phyloP scores from a whole-genome alignment of 2,888 invertebrate species.

The Nomada hirtipes region DNA sequence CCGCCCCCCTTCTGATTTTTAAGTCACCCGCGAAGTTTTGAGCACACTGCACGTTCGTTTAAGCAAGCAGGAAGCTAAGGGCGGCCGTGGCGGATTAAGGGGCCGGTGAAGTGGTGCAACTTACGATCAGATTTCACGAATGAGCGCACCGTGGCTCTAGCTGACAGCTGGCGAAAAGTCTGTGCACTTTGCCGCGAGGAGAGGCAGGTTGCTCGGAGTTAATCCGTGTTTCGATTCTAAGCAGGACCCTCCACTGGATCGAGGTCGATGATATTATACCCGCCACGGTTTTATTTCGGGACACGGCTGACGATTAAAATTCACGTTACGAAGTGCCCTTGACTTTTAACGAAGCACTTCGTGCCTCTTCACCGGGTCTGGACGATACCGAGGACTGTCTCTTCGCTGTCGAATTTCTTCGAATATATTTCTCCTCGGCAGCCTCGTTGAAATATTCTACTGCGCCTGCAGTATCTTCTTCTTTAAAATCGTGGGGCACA shows the following conservation, averaged over 20 bases:
- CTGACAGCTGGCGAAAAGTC: constrained; percentile 77
- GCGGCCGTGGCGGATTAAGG: constrained; percentile 70
- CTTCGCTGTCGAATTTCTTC: constrained; percentile 41
- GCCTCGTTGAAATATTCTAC: neutral
- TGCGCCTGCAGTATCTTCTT: neutral
- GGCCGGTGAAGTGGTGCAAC: constrained; percentile 74
- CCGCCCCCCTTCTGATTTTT: constrained; percentile 40
- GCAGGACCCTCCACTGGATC: constrained; percentile 64
- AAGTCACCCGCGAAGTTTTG: constrained; percentile 56
- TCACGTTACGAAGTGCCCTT: constrained; percentile 69
- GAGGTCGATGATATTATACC: constrained; percentile 66
- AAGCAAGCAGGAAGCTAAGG: constrained; percentile 67
- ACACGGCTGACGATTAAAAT: constrained; percentile 74
- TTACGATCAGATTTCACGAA: constrained; percentile 78
- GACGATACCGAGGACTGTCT: constrained; percentile 34
- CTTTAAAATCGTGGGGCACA: neutral
- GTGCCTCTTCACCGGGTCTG: constrained; percentile 45
- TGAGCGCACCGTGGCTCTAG: constrained; percentile 68
- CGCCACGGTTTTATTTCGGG: constrained; percentile 70
- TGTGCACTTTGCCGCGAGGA: constrained; percentile 62
- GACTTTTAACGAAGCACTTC: constrained; percentile 73
- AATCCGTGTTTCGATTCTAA: constrained; percentile 71
- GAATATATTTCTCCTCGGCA: constrained; percentile 20
- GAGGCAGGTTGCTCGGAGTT: constrained; percentile 65
- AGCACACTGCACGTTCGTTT: constrained; percentile 64